phyloP scores from a whole-genome alignment of 1,140 invertebrate species.

The Laupala kohalensis region DNA sequence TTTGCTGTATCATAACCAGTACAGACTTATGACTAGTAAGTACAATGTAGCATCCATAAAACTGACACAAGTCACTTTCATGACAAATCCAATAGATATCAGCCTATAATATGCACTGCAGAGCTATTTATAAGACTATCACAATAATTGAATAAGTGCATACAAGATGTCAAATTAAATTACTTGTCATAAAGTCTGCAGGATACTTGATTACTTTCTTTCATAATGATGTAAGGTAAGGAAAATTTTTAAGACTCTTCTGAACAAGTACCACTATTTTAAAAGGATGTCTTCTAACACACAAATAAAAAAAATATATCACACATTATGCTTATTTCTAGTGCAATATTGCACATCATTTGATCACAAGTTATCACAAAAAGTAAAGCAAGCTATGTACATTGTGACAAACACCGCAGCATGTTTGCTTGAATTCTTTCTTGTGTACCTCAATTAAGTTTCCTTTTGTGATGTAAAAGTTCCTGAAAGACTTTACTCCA shows the following conservation, averaged over 20 bases:
- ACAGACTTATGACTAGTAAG: not conserved
- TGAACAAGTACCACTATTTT: not conserved
- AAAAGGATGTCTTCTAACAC: not conserved
- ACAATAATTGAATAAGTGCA: no score
- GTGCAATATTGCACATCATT: not conserved
- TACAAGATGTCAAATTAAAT: no score
- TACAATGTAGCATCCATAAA: no score
- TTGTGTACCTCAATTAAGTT: not conserved
- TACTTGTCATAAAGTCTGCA: not conserved
- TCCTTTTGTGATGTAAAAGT: not conserved
- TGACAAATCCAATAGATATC: no score
- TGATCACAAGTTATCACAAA: not conserved
- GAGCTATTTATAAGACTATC: no score
- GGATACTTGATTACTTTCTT: not conserved
- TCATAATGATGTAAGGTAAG: not conserved
- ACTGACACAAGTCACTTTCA: no score
- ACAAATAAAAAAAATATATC: not conserved
- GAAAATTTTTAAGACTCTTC: not conserved
- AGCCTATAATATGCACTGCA: no score
- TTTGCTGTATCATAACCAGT: not conserved
- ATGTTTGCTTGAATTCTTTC: not conserved
- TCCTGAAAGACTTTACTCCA: no score
- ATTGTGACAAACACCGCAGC: not conserved
- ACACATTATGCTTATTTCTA: not conserved
- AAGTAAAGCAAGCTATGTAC: not conserved